Base-by-base conservation (phyloP, 2,888 invertebrate species). In the Darwinula stevensoni region DNA sequence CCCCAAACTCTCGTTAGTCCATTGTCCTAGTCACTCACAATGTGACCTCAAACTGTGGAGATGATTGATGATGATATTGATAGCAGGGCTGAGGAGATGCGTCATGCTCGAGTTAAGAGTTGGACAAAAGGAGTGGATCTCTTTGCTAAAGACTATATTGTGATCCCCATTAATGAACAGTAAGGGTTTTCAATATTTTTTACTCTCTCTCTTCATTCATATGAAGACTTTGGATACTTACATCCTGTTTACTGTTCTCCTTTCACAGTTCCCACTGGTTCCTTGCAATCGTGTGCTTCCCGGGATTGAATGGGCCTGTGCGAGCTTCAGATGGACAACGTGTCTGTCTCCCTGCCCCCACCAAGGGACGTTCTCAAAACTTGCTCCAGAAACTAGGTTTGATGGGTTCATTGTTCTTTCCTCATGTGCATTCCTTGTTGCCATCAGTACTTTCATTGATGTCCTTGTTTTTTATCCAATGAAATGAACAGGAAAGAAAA, bases 161-260 rank as follows among this genome's bases (percentile, higher is more conserved):
- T 97, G 39, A 72, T 97, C 49, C 97, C 97, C 39, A 86, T 97
- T 34, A 91, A 94, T 57, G 88, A 94, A 56, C 76, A 80, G 59
- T 82, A 45, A 52, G 56, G n/a, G 50, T 36, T 14, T 34, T 14
- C 28, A 29, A 28, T 11, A 31, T 29, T 34, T 27, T 22, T 22
- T 22, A 9, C 9, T 22, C 22, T 22, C 9, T 22, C n/a, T n/a
- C n/a, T n/a, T n/a, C 22, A 22, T 22, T 6, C 9, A 22, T 22
- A 22, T 22, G 6, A 9, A 22, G n/a, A 6, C 6, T 22, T 22
- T 6, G n/a, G n/a, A n/a, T n/a, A n/a, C n/a, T n/a, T n/a, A n/a
- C n/a, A n/a, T n/a, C n/a, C n/a, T 22, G 22, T 22, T n/a, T 22
- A 9, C 22, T 9, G n/a, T 22, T 31, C 15, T 38, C 37, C 32